Evolutionary conservation across 2,113 vertebrate species (phyloP).

Genomic region (Paedocypris sp.): DNA sequence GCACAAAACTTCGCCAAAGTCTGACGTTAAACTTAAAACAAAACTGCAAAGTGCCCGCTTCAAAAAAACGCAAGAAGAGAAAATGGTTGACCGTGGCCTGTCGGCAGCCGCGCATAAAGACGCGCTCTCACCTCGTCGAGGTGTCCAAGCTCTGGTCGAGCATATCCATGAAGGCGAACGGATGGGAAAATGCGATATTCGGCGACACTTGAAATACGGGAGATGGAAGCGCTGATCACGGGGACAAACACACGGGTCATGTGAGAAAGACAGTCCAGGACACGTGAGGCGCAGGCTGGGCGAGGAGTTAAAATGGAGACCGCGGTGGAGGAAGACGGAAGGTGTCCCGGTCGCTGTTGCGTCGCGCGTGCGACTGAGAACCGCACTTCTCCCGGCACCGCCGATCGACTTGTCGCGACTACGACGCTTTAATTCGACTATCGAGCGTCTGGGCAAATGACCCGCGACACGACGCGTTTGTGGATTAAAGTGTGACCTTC

Average conservation of each 20-base stretch:
- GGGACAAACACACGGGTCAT: constrained; percentile 95
- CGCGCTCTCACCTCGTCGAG: constrained; percentile 70
- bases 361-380: neutral
- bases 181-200: constrained; percentile 50
- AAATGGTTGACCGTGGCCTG: constrained; percentile 30
- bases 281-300: constrained; percentile 63
- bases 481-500: neutral
- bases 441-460: too few relatives aligned
- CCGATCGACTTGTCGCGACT: neutral
- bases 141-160: constrained; percentile 81
- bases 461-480: too few relatives aligned
- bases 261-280: constrained; percentile 75
- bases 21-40: constrained; percentile 9
- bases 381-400: neutral
- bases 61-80: constrained; percentile 16
- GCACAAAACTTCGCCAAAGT: constrained; percentile 1
- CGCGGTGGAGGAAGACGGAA: constrained; percentile 40
- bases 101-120: constrained; percentile 40
- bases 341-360: constrained; percentile 24
- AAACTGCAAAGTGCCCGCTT: constrained; percentile 11
- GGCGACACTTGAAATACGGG: constrained; percentile 53
- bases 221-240: constrained; percentile 79
- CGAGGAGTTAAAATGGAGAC: constrained; percentile 59
- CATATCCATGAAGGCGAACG: constrained; percentile 72
- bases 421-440: neutral